These are phyloP conservation scores for Umimayanthus chanpuru DNA, from an alignment of 92 coral and sea anemone species.

Conservation along the genomic window DNA sequence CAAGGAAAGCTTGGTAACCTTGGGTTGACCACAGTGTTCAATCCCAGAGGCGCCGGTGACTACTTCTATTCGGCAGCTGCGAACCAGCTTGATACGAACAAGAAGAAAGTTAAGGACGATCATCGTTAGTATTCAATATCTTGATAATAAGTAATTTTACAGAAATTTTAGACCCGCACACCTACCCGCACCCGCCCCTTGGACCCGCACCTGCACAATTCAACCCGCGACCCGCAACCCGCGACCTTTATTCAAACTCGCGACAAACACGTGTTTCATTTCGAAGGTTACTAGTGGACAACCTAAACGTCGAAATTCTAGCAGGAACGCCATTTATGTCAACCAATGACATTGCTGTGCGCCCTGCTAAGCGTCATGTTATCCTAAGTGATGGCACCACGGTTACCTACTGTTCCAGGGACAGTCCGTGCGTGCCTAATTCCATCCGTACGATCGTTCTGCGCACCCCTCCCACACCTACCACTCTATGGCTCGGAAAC, in stretches of 20 bases:
- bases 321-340: neutral
- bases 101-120: neutral
- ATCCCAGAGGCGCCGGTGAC: neutral
- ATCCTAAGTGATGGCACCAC: neutral
- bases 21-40: no score
- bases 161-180: no score
- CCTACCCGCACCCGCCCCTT: neutral
- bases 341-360: conserved; percentile 28
- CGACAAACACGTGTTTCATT: conserved; percentile 25
- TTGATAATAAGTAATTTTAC: no score
- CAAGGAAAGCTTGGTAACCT: no score
- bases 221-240: no score
- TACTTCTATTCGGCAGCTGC: neutral
- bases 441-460: conserved; percentile 8
- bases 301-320: conserved; percentile 40
- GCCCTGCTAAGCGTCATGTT: conserved; percentile 38
- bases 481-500: conserved; percentile 23
- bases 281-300: conserved; percentile 47
- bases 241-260: conserved; percentile 1
- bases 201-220: neutral
- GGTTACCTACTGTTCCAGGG: neutral
- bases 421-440: neutral
- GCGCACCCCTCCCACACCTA: conserved; percentile 24
- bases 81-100: neutral
- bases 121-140: no score